These are phyloP conservation scores for Tillus elongatus DNA, from an alignment of 2,888 invertebrate genomes.

Conservation along the genomic window DNA sequence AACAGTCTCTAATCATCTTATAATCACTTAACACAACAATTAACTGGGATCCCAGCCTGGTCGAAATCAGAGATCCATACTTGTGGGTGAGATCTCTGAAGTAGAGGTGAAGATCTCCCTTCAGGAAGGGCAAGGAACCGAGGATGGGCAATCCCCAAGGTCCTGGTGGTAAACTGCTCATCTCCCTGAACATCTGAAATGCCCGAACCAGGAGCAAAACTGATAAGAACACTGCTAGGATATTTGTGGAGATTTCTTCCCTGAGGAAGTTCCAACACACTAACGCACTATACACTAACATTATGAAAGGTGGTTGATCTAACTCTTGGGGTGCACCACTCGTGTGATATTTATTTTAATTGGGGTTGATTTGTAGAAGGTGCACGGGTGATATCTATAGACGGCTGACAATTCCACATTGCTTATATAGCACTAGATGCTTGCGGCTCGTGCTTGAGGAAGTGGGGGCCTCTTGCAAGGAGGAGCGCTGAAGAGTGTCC, in stretches of 20 bases:
- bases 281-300: conserved; percentile 46
- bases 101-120: conserved; percentile 65
- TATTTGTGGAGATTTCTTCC: conserved; percentile 33
- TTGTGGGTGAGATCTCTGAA: conserved; percentile 66
- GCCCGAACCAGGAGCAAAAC: conserved; percentile 40
- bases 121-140: conserved; percentile 76
- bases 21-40: conserved; percentile 82
- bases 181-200: conserved; percentile 36
- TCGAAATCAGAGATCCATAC: conserved; percentile 75
- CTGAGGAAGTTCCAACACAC: conserved; percentile 43
- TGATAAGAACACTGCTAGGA: conserved; percentile 45
- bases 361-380: conserved; percentile 24
- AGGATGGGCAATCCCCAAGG: conserved; percentile 81
- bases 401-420: conserved; percentile 27
- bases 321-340: not conserved
- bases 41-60: conserved; percentile 71
- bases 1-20: conserved; percentile 75
- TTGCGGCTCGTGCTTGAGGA: not conserved
- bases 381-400: conserved; percentile 27
- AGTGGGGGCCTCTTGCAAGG: conserved; percentile 12
- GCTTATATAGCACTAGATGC: conserved; percentile 27
- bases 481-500: conserved; percentile 27
- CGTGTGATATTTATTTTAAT: no score
- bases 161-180: conserved; percentile 65
- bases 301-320: no score